Evolutionary conservation across 2,888 invertebrate species (phyloP).

Genomic region (Phlogophora meticulosa): DNA sequence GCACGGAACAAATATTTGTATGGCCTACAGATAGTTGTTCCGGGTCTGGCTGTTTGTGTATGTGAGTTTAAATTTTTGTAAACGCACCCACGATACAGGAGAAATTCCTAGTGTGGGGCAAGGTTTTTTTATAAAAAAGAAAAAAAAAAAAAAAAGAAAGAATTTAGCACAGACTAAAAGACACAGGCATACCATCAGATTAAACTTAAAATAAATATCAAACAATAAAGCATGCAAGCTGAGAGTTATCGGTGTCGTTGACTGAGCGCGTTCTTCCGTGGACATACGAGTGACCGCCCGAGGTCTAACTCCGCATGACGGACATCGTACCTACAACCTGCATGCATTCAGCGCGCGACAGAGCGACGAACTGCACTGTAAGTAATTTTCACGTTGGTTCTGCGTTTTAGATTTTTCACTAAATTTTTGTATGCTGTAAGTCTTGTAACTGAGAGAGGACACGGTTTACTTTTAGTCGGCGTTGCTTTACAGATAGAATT

Average conservation of each 20-base stretch:
- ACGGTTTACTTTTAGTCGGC: background rate
- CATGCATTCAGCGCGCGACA: conserved; percentile 31
- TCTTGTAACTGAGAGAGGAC: background rate
- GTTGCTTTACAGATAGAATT: conserved; percentile 3
- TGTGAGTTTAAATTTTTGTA: no score
- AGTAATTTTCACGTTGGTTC: conserved; percentile 39
- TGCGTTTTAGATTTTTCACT: conserved; percentile 17
- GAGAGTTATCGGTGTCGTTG: conserved; percentile 1
- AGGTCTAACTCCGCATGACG: background rate
- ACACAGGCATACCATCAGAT: no score
- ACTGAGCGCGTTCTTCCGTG: background rate
- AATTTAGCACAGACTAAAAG: no score
- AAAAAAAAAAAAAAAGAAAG: no score
- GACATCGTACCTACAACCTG: conserved; percentile 5
- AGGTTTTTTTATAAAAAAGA: no score
- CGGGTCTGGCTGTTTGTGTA: no score
- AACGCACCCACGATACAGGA: no score
- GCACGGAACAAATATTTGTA: no score
- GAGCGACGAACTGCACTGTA: conserved; percentile 38
- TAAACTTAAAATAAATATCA: no score
- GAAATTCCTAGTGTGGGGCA: no score
- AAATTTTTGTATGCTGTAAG: conserved; percentile 10
- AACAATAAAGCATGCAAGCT: no score
- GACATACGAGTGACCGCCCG: background rate
- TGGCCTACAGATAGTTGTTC: no score